A percentile compares a stretch with the other conserved stretches of the same genome.
These are phyloP conservation scores for Callospermophilus lateralis DNA, from an alignment of 2,113 vertebrate genomes.

Conservation along the genomic window DNA sequence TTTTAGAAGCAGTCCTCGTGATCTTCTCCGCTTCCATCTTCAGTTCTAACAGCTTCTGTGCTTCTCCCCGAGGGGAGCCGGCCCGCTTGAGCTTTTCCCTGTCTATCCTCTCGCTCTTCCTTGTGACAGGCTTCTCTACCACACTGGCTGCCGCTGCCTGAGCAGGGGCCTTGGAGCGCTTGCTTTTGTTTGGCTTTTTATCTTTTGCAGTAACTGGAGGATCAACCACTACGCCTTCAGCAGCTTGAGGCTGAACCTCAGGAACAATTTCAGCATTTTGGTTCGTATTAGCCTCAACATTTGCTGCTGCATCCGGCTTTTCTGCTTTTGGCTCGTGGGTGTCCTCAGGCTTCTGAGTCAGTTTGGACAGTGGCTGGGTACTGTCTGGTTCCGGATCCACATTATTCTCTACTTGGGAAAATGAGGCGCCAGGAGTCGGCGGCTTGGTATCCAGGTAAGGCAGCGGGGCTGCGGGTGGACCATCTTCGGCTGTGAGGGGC, in stretches of 20 bases:
- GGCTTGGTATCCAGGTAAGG: conserved; percentile 91
- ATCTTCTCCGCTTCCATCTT: conserved; percentile 90
- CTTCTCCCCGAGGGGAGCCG: conserved; percentile 94
- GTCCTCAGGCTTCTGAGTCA: conserved; percentile 86
- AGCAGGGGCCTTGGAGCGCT: conserved; percentile 91
- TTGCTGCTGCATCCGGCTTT: conserved; percentile 53
- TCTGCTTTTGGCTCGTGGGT: conserved; percentile 82
- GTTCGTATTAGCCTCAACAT: conserved; percentile 29
- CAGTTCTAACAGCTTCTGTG: conserved; percentile 88
- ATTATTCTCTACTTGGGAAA: conserved; percentile 82
- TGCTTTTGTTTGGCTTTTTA: conserved; percentile 94
- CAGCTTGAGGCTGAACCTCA: conserved; percentile 87
- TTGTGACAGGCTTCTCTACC: conserved; percentile 93
- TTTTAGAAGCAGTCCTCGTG: conserved; percentile 92
- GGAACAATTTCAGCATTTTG: conserved; percentile 86
- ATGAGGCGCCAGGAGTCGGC: conserved; percentile 90
- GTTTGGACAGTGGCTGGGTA: conserved; percentile 85
- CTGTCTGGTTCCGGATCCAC: conserved; percentile 87
- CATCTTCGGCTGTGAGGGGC: conserved; percentile 79
- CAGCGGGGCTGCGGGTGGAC: conserved; percentile 83
- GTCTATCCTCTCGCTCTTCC: conserved; percentile 98
- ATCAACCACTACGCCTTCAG: conserved; percentile 90
- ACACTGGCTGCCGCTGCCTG: conserved; percentile 83
- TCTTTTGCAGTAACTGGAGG: conserved; percentile 89
- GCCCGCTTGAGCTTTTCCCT: conserved; percentile 96